Base-by-base conservation (phyloP, 1,140 invertebrate genomes). In the Chymomyza costata region DNA sequence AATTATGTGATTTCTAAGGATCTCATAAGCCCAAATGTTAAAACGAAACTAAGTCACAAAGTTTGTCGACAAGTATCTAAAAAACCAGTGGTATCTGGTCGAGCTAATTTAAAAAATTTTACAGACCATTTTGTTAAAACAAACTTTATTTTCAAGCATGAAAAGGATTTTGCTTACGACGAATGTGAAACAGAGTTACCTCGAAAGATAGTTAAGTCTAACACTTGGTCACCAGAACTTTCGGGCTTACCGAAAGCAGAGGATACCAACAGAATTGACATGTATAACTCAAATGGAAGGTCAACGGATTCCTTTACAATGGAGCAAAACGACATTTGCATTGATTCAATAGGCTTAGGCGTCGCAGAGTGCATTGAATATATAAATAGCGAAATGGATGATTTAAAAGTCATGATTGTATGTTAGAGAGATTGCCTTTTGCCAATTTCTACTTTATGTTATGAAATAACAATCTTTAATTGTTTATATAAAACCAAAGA, bases 291-390 rank as follows among this genome's bases (percentile, higher is more conserved):
- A 3, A 14, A 16, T 13, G 40, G 15, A n/a, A 40, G 6, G 35
- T 28, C 10, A 6, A 40, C 5, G 15, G 16, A 40, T 1, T 11
- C 15, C 7, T 17, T 37, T 13, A 18, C 35, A 25, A 14, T 35
- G 32, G 11, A 44, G 16, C 19, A 19, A 35, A 37, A 16, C 16
- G 38, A 41, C 16, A 40, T 50, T 18, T 60, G 43, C 10, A 32
- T 48, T n/a, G 60, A 46, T 25, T n/a, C n/a, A n/a, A n/a, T n/a
- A n/a, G 18, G 14, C n/a, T 7, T 59, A 1, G 43, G 21, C 3
- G 43, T 37, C 8, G 15, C 17, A 10, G 51, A 60, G 25, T 59
- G 48, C 17, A 47, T 63, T 21, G 49, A 63, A 11, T 63, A 59
- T 18, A 8, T 63, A 7, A 59, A 45, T 40, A 6, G 17, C 8